phyloP scores from a whole-genome alignment of 2,113 vertebrate species.

The Neolamprologus falcicula region DNA sequence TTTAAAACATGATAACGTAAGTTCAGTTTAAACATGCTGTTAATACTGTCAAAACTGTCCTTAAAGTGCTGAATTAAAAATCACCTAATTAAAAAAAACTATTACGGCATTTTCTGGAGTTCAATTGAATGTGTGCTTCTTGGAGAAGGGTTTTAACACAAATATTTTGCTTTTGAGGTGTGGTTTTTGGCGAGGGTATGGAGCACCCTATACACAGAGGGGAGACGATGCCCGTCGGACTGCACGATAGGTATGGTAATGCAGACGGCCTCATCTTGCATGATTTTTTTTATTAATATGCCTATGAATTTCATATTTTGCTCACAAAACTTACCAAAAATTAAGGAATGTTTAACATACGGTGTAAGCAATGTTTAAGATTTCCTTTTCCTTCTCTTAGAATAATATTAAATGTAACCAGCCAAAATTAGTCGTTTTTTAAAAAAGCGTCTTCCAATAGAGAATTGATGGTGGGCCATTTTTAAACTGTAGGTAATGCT shows the following conservation, averaged over 20 bases:
- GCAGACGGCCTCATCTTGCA: background rate
- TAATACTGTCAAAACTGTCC: background rate
- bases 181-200: slow-evolving; percentile 72
- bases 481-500: background rate
- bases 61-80: background rate
- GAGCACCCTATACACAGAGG: slow-evolving; percentile 81
- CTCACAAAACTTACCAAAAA: background rate
- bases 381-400: background rate
- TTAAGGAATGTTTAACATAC: background rate
- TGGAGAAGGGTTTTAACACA: background rate
- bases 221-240: slow-evolving; percentile 77
- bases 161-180: slow-evolving; percentile 53
- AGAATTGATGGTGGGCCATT: background rate
- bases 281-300: background rate
- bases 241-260: slow-evolving; percentile 76
- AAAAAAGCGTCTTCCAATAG: background rate
- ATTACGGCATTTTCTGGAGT: background rate
- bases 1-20: background rate
- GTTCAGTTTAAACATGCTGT: background rate
- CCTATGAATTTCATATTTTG: background rate
- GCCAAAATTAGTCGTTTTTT: background rate
- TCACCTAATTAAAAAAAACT: background rate
- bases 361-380: background rate
- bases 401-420: background rate
- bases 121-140: background rate